A percentile compares a stretch with the other conserved stretches of the same genome.
phyloP scores from a whole-genome alignment of 1,140 invertebrate genomes.

The Heterodera carotae region DNA sequence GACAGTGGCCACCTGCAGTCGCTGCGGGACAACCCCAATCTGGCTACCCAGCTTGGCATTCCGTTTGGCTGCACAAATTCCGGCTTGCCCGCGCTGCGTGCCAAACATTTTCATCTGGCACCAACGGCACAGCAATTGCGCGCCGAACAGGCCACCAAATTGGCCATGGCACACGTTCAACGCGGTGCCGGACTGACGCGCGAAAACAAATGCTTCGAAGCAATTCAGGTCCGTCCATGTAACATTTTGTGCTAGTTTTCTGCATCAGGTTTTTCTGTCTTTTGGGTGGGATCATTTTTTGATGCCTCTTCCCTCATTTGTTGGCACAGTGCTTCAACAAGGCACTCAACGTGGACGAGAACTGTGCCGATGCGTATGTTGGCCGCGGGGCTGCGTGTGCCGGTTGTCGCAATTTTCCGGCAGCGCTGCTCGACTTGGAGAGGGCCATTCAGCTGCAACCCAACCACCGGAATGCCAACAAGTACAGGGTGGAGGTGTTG shows the following conservation, averaged over 20 bases:
- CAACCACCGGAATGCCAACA: constrained; percentile 32
- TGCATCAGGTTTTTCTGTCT: too few relatives aligned
- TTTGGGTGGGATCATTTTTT: neutral
- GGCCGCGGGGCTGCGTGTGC: constrained; percentile 41
- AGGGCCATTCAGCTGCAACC: constrained; percentile 41
- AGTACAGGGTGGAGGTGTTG: constrained; percentile 40
- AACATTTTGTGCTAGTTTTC: too few relatives aligned
- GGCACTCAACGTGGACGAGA: constrained; percentile 33
- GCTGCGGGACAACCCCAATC: constrained; percentile 35
- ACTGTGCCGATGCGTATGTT: constrained; percentile 41
- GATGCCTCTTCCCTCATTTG: neutral
- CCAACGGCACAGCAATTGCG: constrained; percentile 21
- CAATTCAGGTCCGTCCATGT: constrained; percentile 30
- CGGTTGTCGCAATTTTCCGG: constrained; percentile 34
- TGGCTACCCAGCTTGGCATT: constrained; percentile 18
- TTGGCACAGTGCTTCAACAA: constrained; percentile 40
- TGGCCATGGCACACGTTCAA: constrained; percentile 39
- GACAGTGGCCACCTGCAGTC: constrained; percentile 5
- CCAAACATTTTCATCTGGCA: neutral
- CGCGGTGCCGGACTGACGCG: constrained; percentile 40
- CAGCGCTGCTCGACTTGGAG: constrained; percentile 39
- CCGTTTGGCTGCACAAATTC: constrained; percentile 18
- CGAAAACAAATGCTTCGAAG: constrained; percentile 42
- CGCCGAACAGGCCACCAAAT: constrained; percentile 22
- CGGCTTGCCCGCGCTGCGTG: constrained; percentile 16